Base-by-base conservation (phyloP, 2,888 invertebrate genomes). In the Glaucopsyche alexis region DNA sequence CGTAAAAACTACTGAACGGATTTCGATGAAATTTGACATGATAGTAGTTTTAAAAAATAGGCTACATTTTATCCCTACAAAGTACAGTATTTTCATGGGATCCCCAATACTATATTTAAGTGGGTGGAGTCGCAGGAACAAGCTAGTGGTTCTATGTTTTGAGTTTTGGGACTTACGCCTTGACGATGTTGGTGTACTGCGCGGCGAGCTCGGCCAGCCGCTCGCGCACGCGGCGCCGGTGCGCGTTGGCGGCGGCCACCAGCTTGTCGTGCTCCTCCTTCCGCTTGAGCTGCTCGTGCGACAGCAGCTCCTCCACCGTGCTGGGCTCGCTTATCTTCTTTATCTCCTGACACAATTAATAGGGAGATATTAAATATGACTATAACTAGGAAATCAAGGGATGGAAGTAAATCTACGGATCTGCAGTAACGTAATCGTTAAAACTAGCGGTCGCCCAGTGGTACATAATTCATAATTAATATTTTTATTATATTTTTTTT, bases 261-360 rank as follows among this genome's bases (percentile, higher is more conserved):
- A 95, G 93, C 80, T 94, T 93, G 77, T 95, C 94, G 71, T 93
- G 88, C 82, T 97, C 96, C 11, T 94, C 94, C 81, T 95, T 94
- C 66, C 95, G 94, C 80, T 96, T 95, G 7, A 94, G 92, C 82
- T 97, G 94, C 82, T 97, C 97, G 71, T 93, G 93, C 0, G 92
- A 93, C 88, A 92, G 89, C 47, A 93, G 45, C 71, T 89, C 89
- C 0, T 92, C 91, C 3, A 89, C 11, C 1, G 89, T 90, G 72
- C 90, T 91, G 0, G 83, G 87, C 67, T 93, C 92, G 71, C 78
- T 83, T 0, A 83, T 76, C 78, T 79, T 86, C 60, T 79, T 75
- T 49, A 85, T 70, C 82, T 77, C 82, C 89, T 89, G 76, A 55
- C 52, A 55, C 6, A 11, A 16, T 11, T 11, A 55, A 16, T 11